Percentiles rank a stretch among this genome's conserved stretches.
Conservation (phyloP, 2,113 vertebrate genomes). For the Butorides virescens region DNA sequence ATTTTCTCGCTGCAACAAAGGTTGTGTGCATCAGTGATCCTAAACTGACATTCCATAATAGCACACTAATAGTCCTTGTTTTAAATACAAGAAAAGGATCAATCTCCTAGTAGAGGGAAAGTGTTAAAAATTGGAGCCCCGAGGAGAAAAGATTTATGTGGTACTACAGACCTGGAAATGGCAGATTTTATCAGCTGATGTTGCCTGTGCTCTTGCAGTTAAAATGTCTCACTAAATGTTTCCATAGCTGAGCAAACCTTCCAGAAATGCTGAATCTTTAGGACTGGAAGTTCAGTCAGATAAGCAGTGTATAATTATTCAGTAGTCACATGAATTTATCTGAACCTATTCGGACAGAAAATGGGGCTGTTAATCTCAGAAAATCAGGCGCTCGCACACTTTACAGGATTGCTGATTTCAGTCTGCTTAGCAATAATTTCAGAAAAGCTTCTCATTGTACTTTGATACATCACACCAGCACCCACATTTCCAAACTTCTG, state of each 20-base stretch:
- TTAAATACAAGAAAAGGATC: neutral
- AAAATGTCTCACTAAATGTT: constrained; percentile 32
- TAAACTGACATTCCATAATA: neutral
- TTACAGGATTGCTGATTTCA: neutral
- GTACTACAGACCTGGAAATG: neutral
- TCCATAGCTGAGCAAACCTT: constrained; percentile 6
- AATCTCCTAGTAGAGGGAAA: neutral
- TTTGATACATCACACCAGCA: neutral
- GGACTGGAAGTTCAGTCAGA: constrained; percentile 22
- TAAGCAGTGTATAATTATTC: constrained; percentile 21
- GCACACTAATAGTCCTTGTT: neutral
- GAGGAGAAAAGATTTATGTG: neutral
- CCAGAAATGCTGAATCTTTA: constrained; percentile 17
- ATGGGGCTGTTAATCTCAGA: neutral
- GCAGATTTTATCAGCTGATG: constrained; percentile 19
- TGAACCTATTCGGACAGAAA: constrained; percentile 19
- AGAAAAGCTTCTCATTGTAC: neutral
- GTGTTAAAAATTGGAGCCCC: neutral
- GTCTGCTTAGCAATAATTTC: neutral
- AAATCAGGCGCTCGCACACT: neutral
- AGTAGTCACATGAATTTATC: constrained; percentile 4
- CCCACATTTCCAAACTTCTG: neutral
- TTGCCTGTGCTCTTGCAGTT: neutral
- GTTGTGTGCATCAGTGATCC: neutral
- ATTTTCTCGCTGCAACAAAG: neutral